phyloP scores from a whole-genome alignment of 2,888 invertebrate species.

The Andrena minutula region DNA sequence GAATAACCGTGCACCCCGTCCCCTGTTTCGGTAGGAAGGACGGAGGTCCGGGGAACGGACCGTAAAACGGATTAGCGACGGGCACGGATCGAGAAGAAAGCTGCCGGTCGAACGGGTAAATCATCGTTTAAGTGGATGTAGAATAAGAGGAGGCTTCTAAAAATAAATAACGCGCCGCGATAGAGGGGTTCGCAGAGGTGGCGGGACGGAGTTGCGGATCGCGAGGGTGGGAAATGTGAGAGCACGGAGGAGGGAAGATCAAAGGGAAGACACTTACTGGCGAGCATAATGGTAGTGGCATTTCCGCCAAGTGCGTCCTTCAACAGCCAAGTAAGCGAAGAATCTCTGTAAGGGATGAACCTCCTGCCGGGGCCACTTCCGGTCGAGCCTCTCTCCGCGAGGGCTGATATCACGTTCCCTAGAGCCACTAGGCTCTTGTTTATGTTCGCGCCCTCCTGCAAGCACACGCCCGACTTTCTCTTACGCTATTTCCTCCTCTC shows the following conservation, averaged over 20 bases:
- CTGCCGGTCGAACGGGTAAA: conserved; percentile 45
- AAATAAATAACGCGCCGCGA: conserved; percentile 48
- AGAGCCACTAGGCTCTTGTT: conserved; percentile 93
- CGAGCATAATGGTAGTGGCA: conserved; percentile 91
- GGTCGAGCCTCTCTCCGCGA: conserved; percentile 85
- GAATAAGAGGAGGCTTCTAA: conserved; percentile 27
- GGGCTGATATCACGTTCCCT: conserved; percentile 92
- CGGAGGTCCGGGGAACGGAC: conserved; percentile 23
- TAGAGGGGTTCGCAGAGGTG: not conserved
- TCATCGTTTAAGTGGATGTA: conserved; percentile 47
- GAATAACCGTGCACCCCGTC: conserved; percentile 9
- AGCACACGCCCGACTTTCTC: conserved; percentile 71
- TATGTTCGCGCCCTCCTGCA: conserved; percentile 88
- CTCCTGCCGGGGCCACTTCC: conserved; percentile 82
- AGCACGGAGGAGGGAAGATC: conserved; percentile 56
- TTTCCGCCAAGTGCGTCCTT: conserved; percentile 93
- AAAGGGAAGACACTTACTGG: conserved; percentile 87
- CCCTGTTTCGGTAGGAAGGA: not conserved
- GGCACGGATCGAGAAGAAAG: conserved; percentile 11
- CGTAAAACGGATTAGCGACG: conserved; percentile 43
- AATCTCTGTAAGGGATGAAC: conserved; percentile 93
- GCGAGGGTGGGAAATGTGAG: conserved; percentile 41
- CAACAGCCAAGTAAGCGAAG: conserved; percentile 92
- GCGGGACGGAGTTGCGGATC: not conserved
- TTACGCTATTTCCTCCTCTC: conserved; percentile 32